Percentiles rank a stretch among this genome's conserved stretches.
phyloP scores from a whole-genome alignment of 2,113 vertebrate genomes.

The Pagrus major region DNA sequence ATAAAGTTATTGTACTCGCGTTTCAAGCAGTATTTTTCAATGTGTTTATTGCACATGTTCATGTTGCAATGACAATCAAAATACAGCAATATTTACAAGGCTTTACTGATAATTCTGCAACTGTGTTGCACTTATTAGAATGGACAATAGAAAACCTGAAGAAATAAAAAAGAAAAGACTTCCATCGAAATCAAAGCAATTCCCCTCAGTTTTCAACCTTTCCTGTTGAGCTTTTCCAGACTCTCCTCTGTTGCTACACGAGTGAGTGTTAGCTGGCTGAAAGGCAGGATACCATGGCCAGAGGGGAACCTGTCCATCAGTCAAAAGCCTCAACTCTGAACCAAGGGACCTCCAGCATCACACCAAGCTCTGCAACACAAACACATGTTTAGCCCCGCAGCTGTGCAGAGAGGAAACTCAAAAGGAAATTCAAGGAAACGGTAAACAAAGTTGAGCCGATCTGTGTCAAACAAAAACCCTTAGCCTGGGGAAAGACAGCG shows the following conservation, averaged over 20 bases:
- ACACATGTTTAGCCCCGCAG: conserved; percentile 71
- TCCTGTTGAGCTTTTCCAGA: conserved; percentile 47
- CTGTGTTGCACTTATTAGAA: background rate
- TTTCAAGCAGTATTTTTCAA: too few species aligned
- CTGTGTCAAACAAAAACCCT: conserved; percentile 70
- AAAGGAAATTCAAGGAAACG: conserved; percentile 68
- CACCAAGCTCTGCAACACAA: conserved; percentile 60
- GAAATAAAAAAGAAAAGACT: background rate
- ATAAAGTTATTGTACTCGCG: too few species aligned
- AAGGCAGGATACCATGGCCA: conserved; percentile 59
- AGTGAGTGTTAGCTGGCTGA: conserved; percentile 34
- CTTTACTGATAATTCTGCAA: conserved; percentile 2
- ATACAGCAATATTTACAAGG: background rate
- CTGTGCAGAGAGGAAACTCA: conserved; percentile 68
- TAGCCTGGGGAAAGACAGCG: conserved; percentile 66
- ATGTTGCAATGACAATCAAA: background rate
- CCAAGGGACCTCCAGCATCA: conserved; percentile 66
- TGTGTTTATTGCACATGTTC: too few species aligned
- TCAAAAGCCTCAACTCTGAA: conserved; percentile 66
- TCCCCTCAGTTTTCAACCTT: conserved; percentile 32
- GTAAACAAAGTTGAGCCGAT: conserved; percentile 74
- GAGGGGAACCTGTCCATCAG: conserved; percentile 70
- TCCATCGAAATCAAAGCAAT: conserved; percentile 46
- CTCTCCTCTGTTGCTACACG: conserved; percentile 47
- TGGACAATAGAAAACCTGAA: background rate